These are phyloP conservation scores for Cavia aperea DNA, from an alignment of 2,113 vertebrate genomes.

Conservation along the genomic window DNA sequence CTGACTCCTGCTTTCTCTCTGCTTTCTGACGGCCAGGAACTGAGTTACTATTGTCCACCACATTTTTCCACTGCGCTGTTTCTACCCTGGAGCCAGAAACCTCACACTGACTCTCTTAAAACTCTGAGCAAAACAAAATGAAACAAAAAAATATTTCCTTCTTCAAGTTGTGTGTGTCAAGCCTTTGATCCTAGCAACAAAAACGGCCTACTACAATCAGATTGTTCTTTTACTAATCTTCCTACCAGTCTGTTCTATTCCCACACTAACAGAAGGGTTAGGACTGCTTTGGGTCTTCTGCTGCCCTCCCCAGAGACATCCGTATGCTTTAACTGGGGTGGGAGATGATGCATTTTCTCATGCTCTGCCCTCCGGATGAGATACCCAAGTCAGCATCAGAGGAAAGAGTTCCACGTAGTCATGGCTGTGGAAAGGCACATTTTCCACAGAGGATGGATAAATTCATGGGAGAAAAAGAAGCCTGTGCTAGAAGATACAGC, in stretches of 20 bases:
- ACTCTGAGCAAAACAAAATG: not conserved
- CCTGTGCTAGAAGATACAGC: not conserved
- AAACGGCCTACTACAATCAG: not conserved
- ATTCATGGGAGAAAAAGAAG: not conserved
- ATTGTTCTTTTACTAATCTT: not conserved
- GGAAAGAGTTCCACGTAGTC: not conserved
- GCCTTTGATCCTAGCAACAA: not conserved
- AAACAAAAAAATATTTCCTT: not conserved
- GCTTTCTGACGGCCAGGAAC: not conserved
- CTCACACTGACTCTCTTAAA: not conserved
- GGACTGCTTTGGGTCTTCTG: not conserved
- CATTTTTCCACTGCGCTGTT: not conserved
- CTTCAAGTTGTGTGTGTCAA: not conserved
- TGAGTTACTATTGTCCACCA: not conserved
- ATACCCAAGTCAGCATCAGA: not conserved
- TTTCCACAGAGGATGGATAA: not conserved
- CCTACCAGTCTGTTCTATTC: not conserved
- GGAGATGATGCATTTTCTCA: not conserved
- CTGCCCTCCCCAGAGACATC: not conserved
- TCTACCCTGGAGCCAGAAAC: not conserved
- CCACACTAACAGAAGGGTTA: not conserved
- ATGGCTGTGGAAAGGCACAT: not conserved
- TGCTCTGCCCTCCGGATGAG: not conserved
- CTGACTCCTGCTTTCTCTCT: not conserved
- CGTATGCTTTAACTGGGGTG: not conserved